A percentile compares a stretch with the other conserved stretches of the same genome.
These are phyloP conservation scores for Sardinella longiceps DNA, from an alignment of 2,797 vertebrate genomes.

Conservation along the genomic window DNA sequence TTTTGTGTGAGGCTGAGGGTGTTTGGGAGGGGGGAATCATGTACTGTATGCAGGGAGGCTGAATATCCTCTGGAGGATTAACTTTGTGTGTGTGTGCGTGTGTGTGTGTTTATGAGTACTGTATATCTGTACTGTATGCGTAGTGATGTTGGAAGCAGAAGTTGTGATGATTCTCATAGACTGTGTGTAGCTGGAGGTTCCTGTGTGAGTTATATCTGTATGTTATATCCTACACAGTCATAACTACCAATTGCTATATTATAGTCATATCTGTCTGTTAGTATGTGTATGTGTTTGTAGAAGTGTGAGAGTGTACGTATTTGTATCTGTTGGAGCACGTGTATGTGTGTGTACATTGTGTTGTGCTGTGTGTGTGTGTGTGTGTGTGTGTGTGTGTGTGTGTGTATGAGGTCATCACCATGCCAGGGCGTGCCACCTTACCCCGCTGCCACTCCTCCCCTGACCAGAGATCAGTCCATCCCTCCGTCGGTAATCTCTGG, in stretches of 20 bases:
- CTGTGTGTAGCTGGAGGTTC: neutral
- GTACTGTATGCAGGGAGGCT: neutral
- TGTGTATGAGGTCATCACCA: neutral
- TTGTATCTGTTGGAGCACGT: neutral
- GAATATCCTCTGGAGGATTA: neutral
- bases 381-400: neutral
- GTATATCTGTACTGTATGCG: too few species aligned
- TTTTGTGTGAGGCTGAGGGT: neutral
- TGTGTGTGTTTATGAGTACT: neutral
- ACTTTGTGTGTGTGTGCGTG: neutral
- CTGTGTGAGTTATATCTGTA: neutral
- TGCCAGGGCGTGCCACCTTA: slow-evolving; percentile 63
- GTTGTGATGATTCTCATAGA: neutral
- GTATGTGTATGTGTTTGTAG: neutral
- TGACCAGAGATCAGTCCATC: slow-evolving; percentile 71
- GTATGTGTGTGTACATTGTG: neutral
- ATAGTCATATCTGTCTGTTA: slow-evolving; percentile 39
- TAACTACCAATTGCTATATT: too few species aligned
- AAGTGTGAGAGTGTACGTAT: neutral
- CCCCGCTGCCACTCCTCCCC: slow-evolving; percentile 73
- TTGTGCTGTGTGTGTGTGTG: neutral
- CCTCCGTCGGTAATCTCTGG: slow-evolving; percentile 84
- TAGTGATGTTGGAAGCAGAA: neutral
- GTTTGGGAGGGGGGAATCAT: neutral
- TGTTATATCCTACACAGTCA: too few species aligned